Base-by-base conservation (phyloP, 2,888 invertebrate genomes). In the Microctonus hyperodae region DNA sequence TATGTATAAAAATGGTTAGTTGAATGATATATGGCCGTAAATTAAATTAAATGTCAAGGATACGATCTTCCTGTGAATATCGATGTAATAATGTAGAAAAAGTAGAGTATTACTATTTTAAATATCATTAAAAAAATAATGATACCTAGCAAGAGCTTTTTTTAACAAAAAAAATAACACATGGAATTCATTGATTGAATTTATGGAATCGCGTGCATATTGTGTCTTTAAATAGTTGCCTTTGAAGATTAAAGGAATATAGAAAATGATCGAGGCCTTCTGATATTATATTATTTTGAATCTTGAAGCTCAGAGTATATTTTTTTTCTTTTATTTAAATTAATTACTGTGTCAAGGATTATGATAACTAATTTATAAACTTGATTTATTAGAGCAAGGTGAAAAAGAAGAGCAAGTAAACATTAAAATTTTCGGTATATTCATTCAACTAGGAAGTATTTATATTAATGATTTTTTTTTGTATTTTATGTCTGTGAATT, bases 141-240 rank as follows among this genome's bases (percentile, higher is more conserved):
- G n/a, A n/a, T n/a, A n/a, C n/a, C n/a, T n/a, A n/a, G n/a, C n/a
- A n/a, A n/a, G n/a, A n/a, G n/a, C n/a, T n/a, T n/a, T n/a, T n/a
- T n/a, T n/a, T n/a, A n/a, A n/a, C n/a, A n/a, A n/a, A n/a, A 35
- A 16, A 57, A 35, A 23, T 22, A n/a, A 37, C n/a, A 58, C 13
- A 37, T 20, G 23, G 23, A 37, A 56, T 33, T 22, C 13, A 44
- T 20, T 22, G 31, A 16, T 28, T 28, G 28, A 44, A 23, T 11
- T 7, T 6, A 25, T 40, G 31, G 28, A 25, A 59, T 31, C 33
- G 56, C 64, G 63, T 68, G 73, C 70, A 70, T 74, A 77, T n/a
- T 68, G 77, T 79, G 78, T 78, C 78, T 79, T 79, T 71, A 69
- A 76, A 76, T 77, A 77, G 76, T 77, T 80, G 79, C 79, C 80